Evolutionary conservation across 2,888 invertebrate genomes (phyloP).

Genomic region (Andrena haemorrhoa): DNA sequence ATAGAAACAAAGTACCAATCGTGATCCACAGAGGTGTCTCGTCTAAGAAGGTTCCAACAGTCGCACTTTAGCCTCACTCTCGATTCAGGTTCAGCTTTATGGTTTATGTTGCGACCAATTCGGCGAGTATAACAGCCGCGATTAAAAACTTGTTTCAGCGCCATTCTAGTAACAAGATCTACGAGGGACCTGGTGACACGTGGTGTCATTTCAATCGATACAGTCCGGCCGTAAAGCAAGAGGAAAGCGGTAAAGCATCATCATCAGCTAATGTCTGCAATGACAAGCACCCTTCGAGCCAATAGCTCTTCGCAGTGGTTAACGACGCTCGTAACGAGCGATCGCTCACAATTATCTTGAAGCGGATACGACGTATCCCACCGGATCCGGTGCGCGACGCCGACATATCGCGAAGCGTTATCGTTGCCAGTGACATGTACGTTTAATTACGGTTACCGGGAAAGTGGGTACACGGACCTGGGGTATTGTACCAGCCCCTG

Average conservation of each 20-base stretch:
- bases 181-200: constrained; percentile 15
- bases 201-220: constrained; percentile 15
- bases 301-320: constrained; percentile 54
- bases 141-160: background rate
- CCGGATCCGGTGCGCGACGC: constrained; percentile 32
- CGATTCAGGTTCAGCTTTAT: background rate
- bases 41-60: background rate
- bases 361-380: constrained; percentile 54
- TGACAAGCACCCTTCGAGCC: constrained; percentile 59
- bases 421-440: constrained; percentile 61
- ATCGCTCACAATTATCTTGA: constrained; percentile 70
- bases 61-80: background rate
- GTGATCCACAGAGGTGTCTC: too few relatives aligned
- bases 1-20: too few relatives aligned
- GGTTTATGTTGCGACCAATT: background rate
- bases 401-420: constrained; percentile 58
- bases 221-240: constrained; percentile 32
- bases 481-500: constrained; percentile 58
- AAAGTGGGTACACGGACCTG: constrained; percentile 47
- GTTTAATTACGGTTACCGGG: constrained; percentile 64
- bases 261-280: constrained; percentile 59
- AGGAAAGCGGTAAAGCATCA: constrained; percentile 49
- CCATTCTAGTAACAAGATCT: background rate
- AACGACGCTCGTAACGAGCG: constrained; percentile 68
- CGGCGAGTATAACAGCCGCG: background rate